Conservation (phyloP, 2,113 vertebrate species). For the Dicrurus megarhynchus region DNA sequence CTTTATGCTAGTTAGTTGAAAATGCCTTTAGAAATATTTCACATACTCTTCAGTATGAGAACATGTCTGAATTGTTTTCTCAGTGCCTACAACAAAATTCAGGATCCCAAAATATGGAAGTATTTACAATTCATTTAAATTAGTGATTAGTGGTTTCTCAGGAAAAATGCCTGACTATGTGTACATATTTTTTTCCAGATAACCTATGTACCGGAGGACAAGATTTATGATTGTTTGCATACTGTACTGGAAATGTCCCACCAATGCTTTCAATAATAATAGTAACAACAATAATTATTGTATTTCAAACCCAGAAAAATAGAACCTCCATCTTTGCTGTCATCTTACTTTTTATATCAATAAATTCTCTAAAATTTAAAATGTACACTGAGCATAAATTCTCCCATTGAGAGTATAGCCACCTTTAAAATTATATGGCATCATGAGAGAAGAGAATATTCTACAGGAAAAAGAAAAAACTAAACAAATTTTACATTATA, state of each 20-base stretch:
- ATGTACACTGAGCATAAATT: not conserved
- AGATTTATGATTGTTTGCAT: not conserved
- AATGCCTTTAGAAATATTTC: not conserved
- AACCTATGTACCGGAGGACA: not conserved
- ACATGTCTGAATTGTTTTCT: not conserved
- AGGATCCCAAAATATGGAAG: not conserved
- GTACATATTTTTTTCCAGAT: not conserved
- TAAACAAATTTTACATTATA: not conserved
- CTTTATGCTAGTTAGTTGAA: not conserved
- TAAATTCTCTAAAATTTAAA: not conserved
- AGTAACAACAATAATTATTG: not conserved
- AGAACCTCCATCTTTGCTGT: accelerated
- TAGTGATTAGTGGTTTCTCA: not conserved
- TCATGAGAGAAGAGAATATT: not conserved
- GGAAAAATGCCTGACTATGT: not conserved
- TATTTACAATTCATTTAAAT: not conserved
- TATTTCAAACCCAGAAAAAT: not conserved
- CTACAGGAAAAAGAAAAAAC: not conserved
- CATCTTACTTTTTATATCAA: not conserved
- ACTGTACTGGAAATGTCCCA: not conserved
- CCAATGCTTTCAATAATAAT: not conserved
- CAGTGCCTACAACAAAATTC: not conserved
- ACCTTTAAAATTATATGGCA: not conserved
- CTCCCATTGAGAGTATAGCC: not conserved
- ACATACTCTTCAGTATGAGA: accelerated